Percentiles rank a stretch among this genome's conserved stretches.
These are phyloP conservation scores for Heteronetta atricapilla DNA, from an alignment of 2,113 vertebrate species.

Conservation along the genomic window DNA sequence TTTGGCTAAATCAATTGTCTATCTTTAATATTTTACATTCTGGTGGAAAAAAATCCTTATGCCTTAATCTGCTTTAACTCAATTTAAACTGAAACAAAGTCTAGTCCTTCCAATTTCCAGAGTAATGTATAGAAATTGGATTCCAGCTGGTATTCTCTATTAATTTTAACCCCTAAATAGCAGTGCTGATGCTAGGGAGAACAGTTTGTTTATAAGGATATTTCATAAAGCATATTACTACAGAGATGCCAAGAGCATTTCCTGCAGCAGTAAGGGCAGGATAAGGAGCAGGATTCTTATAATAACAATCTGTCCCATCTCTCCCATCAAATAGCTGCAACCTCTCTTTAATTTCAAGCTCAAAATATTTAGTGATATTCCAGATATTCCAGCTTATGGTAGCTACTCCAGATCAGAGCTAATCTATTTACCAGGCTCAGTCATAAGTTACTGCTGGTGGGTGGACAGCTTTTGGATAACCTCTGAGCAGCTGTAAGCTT, in stretches of 20 bases:
- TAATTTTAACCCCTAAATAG: neutral
- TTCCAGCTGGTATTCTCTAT: neutral
- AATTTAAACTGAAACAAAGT: constrained; percentile 5
- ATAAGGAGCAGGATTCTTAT: neutral
- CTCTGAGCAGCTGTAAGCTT: neutral
- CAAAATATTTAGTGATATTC: neutral
- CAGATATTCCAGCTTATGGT: neutral
- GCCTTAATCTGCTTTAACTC: neutral
- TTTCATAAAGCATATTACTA: neutral
- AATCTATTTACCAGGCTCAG: neutral
- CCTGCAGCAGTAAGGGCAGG: neutral
- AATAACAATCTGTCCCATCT: neutral
- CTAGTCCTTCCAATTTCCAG: neutral
- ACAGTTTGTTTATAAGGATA: neutral
- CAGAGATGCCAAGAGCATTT: neutral
- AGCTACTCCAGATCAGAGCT: neutral
- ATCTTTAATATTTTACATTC: constrained; percentile 9
- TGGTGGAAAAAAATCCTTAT: constrained; percentile 4
- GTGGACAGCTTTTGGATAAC: neutral
- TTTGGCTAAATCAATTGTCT: too few species aligned
- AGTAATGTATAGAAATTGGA: neutral
- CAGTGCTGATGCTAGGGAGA: neutral
- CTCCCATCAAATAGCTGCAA: neutral
- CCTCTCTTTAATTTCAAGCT: neutral
- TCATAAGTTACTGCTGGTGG: neutral